A percentile compares a stretch with the other conserved stretches of the same genome.
These are phyloP conservation scores for Lithobates sylvaticus DNA, from an alignment of 2,797 vertebrate genomes.

Conservation along the genomic window DNA sequence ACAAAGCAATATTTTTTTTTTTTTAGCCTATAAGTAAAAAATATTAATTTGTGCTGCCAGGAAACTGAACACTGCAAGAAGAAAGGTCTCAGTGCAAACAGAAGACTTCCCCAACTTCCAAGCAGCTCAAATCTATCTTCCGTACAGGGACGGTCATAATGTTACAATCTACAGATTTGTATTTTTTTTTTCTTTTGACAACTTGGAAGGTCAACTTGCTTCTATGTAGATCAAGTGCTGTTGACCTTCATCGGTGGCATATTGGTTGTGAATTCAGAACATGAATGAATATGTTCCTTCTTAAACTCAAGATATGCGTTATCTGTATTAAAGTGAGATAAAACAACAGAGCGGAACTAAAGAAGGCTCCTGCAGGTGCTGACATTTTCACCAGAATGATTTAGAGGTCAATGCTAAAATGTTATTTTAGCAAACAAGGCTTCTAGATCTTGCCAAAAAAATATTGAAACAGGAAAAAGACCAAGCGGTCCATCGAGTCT, in stretches of 20 bases:
- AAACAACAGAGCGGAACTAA: slow-evolving; percentile 23
- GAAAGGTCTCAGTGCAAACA: slow-evolving; percentile 9
- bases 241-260: slow-evolving; percentile 18
- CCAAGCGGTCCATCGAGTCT: no score
- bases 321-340: slow-evolving; percentile 15
- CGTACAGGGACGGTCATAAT: background rate
- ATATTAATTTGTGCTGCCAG: background rate
- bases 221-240: background rate
- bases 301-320: slow-evolving; percentile 45
- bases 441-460: slow-evolving; percentile 2
- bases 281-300: slow-evolving; percentile 6
- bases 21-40: slow-evolving; percentile 5
- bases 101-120: background rate
- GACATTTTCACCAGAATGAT: slow-evolving; percentile 39
- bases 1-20: background rate
- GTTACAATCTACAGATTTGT: background rate
- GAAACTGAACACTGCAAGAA: background rate
- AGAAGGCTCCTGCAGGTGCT: slow-evolving; percentile 38
- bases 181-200: slow-evolving; percentile 5
- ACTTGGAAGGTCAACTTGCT: slow-evolving; percentile 12
- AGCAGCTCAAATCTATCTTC: slow-evolving; percentile 12
- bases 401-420: slow-evolving; percentile 50
- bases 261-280: slow-evolving; percentile 5
- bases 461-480: no score
- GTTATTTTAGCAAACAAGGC: slow-evolving; percentile 22